Percentiles rank a stretch among this genome's conserved stretches.
Evolutionary conservation across 2,113 vertebrate genomes (phyloP).

Genomic region (Lophius piscatorius): DNA sequence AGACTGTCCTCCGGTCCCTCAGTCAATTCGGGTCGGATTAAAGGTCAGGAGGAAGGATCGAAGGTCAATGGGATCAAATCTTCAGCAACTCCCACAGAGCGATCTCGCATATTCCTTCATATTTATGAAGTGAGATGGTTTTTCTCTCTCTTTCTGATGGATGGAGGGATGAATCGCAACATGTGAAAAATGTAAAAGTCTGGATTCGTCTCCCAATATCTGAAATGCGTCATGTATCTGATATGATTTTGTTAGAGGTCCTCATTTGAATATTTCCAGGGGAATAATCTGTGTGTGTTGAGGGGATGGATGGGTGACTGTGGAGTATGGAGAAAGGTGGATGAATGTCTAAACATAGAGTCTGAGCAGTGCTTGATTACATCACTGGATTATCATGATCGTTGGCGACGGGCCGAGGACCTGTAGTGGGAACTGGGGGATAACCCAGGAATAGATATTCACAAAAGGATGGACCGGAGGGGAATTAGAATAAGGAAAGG

Average conservation of each 20-base stretch:
- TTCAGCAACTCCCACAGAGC: background rate
- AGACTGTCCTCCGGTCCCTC: background rate
- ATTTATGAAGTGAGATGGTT: background rate
- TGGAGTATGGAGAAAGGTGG: background rate
- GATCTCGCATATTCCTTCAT: background rate
- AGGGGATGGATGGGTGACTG: background rate
- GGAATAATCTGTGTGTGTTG: background rate
- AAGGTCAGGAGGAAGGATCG: background rate
- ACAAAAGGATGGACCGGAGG: too few relatives aligned
- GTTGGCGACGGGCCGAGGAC: too few relatives aligned
- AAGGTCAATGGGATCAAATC: background rate
- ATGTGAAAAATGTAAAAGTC: background rate
- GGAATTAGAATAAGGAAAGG: too few relatives aligned
- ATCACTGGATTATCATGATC: too few relatives aligned
- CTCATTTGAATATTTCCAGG: background rate
- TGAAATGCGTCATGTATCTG: background rate
- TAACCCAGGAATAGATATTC: too few relatives aligned
- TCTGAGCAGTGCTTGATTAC: too few relatives aligned
- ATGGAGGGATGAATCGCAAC: background rate
- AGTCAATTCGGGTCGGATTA: background rate
- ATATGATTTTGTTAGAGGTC: conserved; percentile 5
- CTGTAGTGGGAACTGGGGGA: too few relatives aligned
- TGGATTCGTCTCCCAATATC: background rate
- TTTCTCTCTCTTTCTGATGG: background rate
- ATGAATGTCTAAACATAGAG: too few relatives aligned